Evolutionary conservation across 2,797 vertebrate species (phyloP).

Genomic region (Simalia tracyae): DNA sequence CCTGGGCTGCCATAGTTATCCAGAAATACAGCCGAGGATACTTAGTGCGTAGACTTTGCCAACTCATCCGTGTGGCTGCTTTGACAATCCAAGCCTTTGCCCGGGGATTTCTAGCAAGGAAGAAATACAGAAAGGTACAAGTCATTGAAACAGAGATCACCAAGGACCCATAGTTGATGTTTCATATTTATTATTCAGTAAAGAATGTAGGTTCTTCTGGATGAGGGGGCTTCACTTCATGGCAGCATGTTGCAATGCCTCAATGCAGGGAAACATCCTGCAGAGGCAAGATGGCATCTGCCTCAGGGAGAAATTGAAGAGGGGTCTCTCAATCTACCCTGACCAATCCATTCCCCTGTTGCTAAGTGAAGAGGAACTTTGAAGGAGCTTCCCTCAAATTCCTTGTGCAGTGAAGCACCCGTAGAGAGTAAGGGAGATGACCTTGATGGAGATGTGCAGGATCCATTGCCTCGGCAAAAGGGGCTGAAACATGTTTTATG

Average conservation of each 20-base stretch:
- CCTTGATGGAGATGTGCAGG: too few species aligned
- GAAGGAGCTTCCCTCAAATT: too few species aligned
- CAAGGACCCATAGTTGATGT: background rate
- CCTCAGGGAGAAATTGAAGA: too few species aligned
- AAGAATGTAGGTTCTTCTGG: background rate
- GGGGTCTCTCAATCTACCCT: too few species aligned
- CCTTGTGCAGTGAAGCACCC: too few species aligned
- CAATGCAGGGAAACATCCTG: background rate
- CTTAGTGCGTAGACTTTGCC: constrained; percentile 83
- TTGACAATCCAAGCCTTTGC: constrained; percentile 90
- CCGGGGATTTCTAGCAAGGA: constrained; percentile 89
- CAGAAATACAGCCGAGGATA: constrained; percentile 89
- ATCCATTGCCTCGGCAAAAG: too few species aligned
- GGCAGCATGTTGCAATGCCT: background rate
- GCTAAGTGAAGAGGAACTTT: too few species aligned
- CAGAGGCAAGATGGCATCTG: background rate
- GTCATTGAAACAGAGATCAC: background rate
- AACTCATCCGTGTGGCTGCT: constrained; percentile 80
- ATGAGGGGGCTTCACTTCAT: background rate
- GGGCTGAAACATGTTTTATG: too few species aligned
- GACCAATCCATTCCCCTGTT: too few species aligned
- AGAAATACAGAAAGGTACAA: constrained; percentile 84
- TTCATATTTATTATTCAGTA: fast-evolving
- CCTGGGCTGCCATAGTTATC: constrained; percentile 88
- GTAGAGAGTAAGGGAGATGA: too few species aligned